Evolutionary conservation across 2,888 invertebrate genomes (phyloP).

Genomic region (Oligia fasciuncula): DNA sequence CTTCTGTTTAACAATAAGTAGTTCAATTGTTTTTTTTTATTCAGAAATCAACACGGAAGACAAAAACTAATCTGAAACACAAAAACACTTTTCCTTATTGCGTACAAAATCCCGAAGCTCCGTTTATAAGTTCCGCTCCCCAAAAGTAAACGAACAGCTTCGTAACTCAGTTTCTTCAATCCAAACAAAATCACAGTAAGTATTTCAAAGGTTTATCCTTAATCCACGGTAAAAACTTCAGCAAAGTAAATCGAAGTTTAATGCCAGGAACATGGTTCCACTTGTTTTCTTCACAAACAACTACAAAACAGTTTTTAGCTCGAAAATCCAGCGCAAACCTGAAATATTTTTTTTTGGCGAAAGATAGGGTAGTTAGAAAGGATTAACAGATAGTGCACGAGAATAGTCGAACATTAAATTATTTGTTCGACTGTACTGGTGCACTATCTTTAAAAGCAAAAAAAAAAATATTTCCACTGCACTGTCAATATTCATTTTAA

Average conservation of each 20-base stretch:
- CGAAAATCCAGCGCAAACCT: constrained; percentile 7
- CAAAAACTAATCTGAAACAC: background rate
- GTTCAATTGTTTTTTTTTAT: background rate
- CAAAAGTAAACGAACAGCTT: constrained; percentile 9
- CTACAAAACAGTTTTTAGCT: background rate
- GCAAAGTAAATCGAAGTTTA: background rate
- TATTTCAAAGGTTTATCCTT: constrained; percentile 30
- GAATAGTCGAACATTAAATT: background rate
- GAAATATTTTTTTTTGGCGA: constrained; percentile 32
- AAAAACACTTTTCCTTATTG: background rate
- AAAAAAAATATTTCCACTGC: too few relatives aligned
- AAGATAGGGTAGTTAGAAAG: background rate
- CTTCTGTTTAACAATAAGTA: background rate
- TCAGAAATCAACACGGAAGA: background rate
- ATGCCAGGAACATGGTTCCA: background rate
- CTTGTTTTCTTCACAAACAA: constrained; percentile 10
- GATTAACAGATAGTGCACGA: background rate
- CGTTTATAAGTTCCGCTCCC: background rate
- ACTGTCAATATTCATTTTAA: too few relatives aligned
- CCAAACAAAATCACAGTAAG: constrained; percentile 34
- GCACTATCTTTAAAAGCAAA: too few relatives aligned
- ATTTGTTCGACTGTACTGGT: too few relatives aligned
- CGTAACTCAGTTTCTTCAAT: constrained; percentile 16
- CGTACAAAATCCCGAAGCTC: background rate
- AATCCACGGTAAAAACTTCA: constrained; percentile 17